phyloP scores from a whole-genome alignment of 2,888 invertebrate genomes.

The Hermodice carunculata region DNA sequence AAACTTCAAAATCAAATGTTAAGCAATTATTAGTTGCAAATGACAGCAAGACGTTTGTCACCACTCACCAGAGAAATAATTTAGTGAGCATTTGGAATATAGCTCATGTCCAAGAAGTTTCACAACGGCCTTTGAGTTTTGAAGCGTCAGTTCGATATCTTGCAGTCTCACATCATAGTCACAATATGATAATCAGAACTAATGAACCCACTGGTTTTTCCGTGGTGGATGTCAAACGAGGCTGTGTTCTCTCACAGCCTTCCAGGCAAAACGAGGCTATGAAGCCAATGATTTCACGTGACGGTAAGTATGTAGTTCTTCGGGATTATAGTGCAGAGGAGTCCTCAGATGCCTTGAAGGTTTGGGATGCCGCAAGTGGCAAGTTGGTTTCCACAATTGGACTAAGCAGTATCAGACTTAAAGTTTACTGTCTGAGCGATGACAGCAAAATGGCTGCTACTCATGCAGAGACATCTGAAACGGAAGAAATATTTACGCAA shows the following conservation, averaged over 20 bases:
- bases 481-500: conserved; percentile 18
- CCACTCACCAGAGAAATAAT: conserved; percentile 39
- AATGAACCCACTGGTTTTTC: conserved; percentile 39
- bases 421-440: conserved; percentile 28
- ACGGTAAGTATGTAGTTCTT: conserved; percentile 45
- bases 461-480: conserved; percentile 18
- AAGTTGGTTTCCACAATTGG: conserved; percentile 31
- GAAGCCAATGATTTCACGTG: conserved; percentile 38
- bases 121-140: conserved; percentile 38
- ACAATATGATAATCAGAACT: conserved; percentile 40
- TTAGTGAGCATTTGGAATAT: conserved; percentile 41
- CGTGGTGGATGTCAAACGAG: conserved; percentile 38
- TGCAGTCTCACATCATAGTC: conserved; percentile 23
- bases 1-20: not conserved
- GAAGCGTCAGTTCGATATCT: conserved; percentile 42
- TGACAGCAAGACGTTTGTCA: conserved; percentile 38
- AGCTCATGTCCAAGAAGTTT: conserved; percentile 23
- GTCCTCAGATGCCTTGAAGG: conserved; percentile 36
- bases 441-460: conserved; percentile 24
- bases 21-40: no score
- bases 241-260: conserved; percentile 31
- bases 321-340: conserved; percentile 44
- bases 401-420: conserved; percentile 41
- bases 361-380: conserved; percentile 42
- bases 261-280: conserved; percentile 40